Base-by-base conservation (phyloP, 2,113 vertebrate genomes). In the Eulemur rufifrons region DNA sequence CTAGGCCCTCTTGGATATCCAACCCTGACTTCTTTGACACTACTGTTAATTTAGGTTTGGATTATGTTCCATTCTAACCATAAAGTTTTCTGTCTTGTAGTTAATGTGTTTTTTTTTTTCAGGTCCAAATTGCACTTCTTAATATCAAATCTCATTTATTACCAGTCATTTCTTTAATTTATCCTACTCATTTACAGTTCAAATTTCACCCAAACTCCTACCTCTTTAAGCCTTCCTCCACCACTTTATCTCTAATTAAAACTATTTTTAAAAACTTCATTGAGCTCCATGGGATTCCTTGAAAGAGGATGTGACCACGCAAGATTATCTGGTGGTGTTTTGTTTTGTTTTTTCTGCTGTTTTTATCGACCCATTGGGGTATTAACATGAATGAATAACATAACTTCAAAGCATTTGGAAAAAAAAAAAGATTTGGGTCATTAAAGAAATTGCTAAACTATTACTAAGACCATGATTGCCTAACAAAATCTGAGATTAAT, bases 361-460 rank as follows among this genome's bases (percentile, higher is more conserved):
- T 92, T 83, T 42, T 83, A 86, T 73, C 15, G 61, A 45, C 45
- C n/a, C 8, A 92, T 73, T 29, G 47, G 50, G 6, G 2, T 59
- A 89, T 47, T 89, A 54, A 69, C 29, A 82, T 13, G 59, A 96
- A 87, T 84, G 27, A 11, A 69, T 63, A 91, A 37, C 17, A 34
- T 27, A 74, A 94, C 27, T 77, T 81, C 34, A 96, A 92, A 82
- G 18, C 56, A 93, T 56, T 15, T 97, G 32, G 6, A 39, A 76
- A 68, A 91, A 74, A 74, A 85, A 13, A 91, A 91, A 81, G 15
- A 85, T 47, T 64, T 5, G 37, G 20, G 17, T 93, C 64, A 59
- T 91, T 89, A 86, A 85, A 93, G 29, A 95, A 80, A 39, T 5
- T 80, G 25, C 45, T 63, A 85, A 39, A 63, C 25, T 66, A 88